These are phyloP conservation scores for Ariolimax columbianus DNA, from an alignment of 2,888 invertebrate species.

Conservation along the genomic window DNA sequence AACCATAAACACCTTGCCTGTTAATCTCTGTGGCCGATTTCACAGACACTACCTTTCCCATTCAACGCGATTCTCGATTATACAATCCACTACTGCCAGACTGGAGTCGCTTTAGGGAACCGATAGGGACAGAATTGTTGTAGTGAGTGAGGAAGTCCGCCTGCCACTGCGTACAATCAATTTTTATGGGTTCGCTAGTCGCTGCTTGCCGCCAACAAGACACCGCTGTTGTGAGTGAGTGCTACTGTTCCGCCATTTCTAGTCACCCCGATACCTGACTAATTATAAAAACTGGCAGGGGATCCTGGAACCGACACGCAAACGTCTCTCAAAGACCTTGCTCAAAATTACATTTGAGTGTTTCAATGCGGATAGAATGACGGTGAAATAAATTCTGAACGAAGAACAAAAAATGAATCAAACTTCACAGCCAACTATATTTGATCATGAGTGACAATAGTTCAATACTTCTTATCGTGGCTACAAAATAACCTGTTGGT, in stretches of 20 bases:
- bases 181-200: constrained; percentile 6
- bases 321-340: background rate
- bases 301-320: background rate
- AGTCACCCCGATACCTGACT: background rate
- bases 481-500: too few relatives aligned
- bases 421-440: background rate
- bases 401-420: background rate
- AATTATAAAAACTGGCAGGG: constrained; percentile 16
- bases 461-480: too few relatives aligned
- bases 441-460: too few relatives aligned
- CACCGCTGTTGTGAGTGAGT: constrained; percentile 12
- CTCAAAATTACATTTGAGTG: background rate
- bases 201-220: background rate
- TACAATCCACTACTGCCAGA: background rate
- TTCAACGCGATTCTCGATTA: background rate
- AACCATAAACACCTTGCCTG: too few relatives aligned
- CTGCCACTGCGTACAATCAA: background rate
- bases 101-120: background rate
- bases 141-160: background rate
- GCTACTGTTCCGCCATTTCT: background rate
- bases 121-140: background rate
- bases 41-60: background rate
- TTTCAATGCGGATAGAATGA: background rate
- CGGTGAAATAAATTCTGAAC: background rate
- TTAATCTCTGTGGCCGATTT: too few relatives aligned